Evolutionary conservation across 2,888 invertebrate species (phyloP).

Genomic region (Trichogramma evanescens): DNA sequence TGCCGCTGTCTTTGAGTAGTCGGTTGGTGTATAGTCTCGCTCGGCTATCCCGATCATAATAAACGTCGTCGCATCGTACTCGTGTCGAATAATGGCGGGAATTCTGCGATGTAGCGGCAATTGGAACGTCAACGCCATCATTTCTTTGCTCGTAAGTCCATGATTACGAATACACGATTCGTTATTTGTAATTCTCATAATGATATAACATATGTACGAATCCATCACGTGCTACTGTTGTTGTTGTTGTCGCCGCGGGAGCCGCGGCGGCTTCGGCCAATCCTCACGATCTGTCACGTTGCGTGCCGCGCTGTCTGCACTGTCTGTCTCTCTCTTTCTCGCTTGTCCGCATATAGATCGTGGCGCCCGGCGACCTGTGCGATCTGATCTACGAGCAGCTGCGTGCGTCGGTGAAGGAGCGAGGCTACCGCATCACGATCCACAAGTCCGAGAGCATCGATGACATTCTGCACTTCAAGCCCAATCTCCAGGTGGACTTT

Average conservation of each 20-base stretch:
- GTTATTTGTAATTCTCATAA: too few species aligned
- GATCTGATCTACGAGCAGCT: constrained; percentile 33
- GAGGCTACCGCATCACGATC: constrained; percentile 29
- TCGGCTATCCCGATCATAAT: too few species aligned
- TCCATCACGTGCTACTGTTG: background rate
- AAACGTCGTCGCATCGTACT: too few species aligned
- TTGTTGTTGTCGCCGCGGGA: background rate
- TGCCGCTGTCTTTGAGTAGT: too few species aligned
- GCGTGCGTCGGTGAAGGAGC: constrained; percentile 26
- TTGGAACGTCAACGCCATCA: constrained; percentile 26
- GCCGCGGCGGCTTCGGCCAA: too few species aligned
- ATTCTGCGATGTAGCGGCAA: constrained; percentile 29
- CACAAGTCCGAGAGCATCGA: constrained; percentile 38
- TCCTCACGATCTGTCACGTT: too few species aligned
- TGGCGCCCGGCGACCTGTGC: constrained; percentile 35
- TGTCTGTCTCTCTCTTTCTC: too few species aligned
- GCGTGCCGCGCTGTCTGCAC: too few species aligned
- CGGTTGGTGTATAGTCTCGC: too few species aligned
- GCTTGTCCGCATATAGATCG: constrained; percentile 28
- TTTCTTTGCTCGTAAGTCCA: constrained; percentile 34
- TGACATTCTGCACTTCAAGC: constrained; percentile 26
- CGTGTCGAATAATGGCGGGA: constrained; percentile 31
- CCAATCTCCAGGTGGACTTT: constrained; percentile 35
- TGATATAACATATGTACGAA: too few species aligned
- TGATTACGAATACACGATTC: background rate